Evolutionary conservation across 2,113 vertebrate genomes (phyloP).

Genomic region (Rhombomys opimus): DNA sequence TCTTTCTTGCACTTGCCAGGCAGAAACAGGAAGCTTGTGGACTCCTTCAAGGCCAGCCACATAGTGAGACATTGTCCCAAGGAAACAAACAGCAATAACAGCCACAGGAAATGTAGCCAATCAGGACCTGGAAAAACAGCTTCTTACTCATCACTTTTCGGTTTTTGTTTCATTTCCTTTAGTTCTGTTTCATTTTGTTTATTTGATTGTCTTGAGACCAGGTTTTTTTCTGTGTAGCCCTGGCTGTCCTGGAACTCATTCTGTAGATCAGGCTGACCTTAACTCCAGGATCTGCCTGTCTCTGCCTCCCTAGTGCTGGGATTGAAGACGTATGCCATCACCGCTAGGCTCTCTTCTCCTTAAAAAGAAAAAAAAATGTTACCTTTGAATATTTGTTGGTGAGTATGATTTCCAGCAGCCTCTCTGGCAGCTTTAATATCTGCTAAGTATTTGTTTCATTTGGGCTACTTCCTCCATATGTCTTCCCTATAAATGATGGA

Average conservation of each 20-base stretch:
- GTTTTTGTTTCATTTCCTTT: no score
- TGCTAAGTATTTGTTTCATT: background rate
- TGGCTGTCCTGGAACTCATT: background rate
- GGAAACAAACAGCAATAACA: background rate
- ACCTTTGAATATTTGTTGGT: background rate
- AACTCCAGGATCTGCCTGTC: background rate
- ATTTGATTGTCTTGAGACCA: background rate
- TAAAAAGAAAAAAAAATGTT: background rate
- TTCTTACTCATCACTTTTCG: no score
- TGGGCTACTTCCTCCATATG: background rate
- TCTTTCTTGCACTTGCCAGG: background rate
- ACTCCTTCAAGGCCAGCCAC: background rate
- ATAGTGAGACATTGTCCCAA: background rate
- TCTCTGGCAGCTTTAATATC: background rate
- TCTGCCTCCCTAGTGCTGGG: background rate
- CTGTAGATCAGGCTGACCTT: background rate
- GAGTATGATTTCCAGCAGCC: background rate
- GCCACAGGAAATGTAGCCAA: background rate
- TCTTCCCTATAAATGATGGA: background rate
- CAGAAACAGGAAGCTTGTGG: background rate
- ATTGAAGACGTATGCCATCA: background rate
- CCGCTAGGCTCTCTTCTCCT: background rate
- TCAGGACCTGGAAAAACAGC: background rate
- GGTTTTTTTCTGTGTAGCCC: background rate
- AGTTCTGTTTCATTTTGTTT: no score